Evolutionary conservation across 2,888 invertebrate species (phyloP), one percentile per base, ranked within the genome.

Genomic region (Philonicus albiceps): DNA sequence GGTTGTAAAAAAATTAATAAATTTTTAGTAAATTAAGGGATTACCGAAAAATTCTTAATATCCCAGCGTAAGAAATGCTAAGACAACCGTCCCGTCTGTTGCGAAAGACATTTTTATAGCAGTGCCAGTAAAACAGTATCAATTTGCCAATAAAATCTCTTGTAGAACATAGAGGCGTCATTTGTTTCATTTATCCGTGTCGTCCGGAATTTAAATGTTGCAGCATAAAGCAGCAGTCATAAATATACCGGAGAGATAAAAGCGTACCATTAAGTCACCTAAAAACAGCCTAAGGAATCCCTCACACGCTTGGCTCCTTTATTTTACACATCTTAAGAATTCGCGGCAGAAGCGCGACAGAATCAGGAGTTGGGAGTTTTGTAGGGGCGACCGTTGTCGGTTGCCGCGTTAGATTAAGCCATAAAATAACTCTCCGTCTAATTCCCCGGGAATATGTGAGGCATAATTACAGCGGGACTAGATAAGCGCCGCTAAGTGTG

Each of bases 401-500:
- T 37, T 64, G 64, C 64, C 83, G 53, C 85, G 49, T 49, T 74
- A 85, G 75, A 75, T 86, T 86, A 86, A 86, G 76, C 75, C 76
- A 86, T 86, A 76, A 86, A 86, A 86, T 86, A 75, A 86, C 64
- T 76, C 64, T 37, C 55, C 19, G 27, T 78, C 76, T 86, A 86
- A 86, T 76, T 85, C 76, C 76, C 76, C 76, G 11, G 13, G 78
- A 78, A 86, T 86, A 78, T 78, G 86, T 86, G 86, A 78, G 64
- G 86, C 55, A 75, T 86, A 86, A 86, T 86, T 86, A 75, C 53
- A 78, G 76, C 78, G 31, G 11, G 22, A 37, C 64, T 22, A 86
- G 86, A 86, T 86, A 86, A 86, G 86, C 86, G 64, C 64, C 22
- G 19, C 64, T 55, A 86, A 75, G 37, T 86, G 76, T 86, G 86